Percentiles rank a stretch among this genome's conserved stretches.
These are phyloP conservation scores for Autographa pulchrina DNA, from an alignment of 2,888 invertebrate genomes.

Conservation along the genomic window DNA sequence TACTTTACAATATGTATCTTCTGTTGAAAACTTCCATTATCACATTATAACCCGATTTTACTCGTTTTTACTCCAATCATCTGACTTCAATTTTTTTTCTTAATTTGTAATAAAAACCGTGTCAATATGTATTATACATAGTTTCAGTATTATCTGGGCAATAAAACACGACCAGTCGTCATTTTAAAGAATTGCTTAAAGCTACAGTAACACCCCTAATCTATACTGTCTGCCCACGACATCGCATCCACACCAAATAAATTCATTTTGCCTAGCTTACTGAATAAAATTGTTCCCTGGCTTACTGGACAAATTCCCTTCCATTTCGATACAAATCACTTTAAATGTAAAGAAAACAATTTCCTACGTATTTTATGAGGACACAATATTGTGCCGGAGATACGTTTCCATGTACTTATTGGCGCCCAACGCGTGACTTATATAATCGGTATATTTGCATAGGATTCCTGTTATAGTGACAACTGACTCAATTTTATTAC, in stretches of 20 bases:
- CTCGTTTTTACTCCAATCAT: too few relatives aligned
- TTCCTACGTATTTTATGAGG: conserved; percentile 1
- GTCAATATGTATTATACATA: too few relatives aligned
- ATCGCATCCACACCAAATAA: conserved; percentile 17
- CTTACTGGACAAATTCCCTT: neutral
- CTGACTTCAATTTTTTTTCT: too few relatives aligned
- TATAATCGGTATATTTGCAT: conserved; percentile 40
- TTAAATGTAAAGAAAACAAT: conserved; percentile 4
- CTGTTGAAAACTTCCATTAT: too few relatives aligned
- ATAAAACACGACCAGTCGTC: too few relatives aligned
- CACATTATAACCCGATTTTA: too few relatives aligned
- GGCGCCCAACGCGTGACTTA: conserved; percentile 48
- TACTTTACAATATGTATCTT: too few relatives aligned
- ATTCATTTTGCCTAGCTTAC: conserved; percentile 8
- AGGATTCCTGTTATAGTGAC: conserved; percentile 13
- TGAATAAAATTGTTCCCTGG: too few relatives aligned
- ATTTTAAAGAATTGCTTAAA: too few relatives aligned
- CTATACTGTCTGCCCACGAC: conserved; percentile 12
- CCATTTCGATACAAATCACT: conserved; percentile 1
- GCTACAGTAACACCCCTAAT: neutral
- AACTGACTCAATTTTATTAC: conserved; percentile 26
- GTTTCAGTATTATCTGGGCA: too few relatives aligned
- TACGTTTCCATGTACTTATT: conserved; percentile 21
- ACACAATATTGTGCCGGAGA: conserved; percentile 12
- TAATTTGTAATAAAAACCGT: too few relatives aligned